These are phyloP conservation scores for Mugil cephalus DNA, from an alignment of 2,113 vertebrate species.

Conservation along the genomic window DNA sequence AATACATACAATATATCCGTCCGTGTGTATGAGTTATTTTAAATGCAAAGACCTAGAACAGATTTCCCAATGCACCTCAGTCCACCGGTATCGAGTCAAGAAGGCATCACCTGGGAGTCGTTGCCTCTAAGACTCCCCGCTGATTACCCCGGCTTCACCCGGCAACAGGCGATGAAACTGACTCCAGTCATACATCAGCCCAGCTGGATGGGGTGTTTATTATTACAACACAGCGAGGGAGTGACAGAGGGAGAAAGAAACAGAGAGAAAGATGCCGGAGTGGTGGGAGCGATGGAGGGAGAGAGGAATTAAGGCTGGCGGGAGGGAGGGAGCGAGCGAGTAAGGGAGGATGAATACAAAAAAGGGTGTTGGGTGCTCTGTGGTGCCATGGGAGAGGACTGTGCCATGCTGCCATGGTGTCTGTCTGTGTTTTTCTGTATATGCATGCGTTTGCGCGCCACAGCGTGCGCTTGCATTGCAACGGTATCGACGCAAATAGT, in stretches of 20 bases:
- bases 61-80: constrained; percentile 26
- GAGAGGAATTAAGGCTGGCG: constrained; percentile 54
- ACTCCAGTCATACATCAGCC: constrained; percentile 64
- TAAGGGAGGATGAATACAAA: constrained; percentile 26
- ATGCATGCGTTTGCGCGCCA: constrained; percentile 21
- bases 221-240: constrained; percentile 72
- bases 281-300: constrained; percentile 43
- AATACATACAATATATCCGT: neutral
- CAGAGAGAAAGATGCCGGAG: constrained; percentile 64
- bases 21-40: constrained; percentile 14
- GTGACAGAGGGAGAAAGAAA: constrained; percentile 73
- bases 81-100: constrained; percentile 36
- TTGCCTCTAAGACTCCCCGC: constrained; percentile 46
- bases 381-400: constrained; percentile 36
- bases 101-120: constrained; percentile 68
- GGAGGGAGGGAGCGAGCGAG: constrained; percentile 31
- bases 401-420: constrained; percentile 51
- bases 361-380: constrained; percentile 46
- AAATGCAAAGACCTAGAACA: constrained; percentile 30
- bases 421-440: constrained; percentile 37
- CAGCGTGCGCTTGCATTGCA: constrained; percentile 10
- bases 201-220: constrained; percentile 77
- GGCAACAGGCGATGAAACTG: constrained; percentile 77
- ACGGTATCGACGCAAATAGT: constrained; percentile 2
- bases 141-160: constrained; percentile 55